Percentiles rank a stretch among this genome's conserved stretches.
phyloP scores from a whole-genome alignment of 2,888 invertebrate species.

The Gymnocheta viridis region DNA sequence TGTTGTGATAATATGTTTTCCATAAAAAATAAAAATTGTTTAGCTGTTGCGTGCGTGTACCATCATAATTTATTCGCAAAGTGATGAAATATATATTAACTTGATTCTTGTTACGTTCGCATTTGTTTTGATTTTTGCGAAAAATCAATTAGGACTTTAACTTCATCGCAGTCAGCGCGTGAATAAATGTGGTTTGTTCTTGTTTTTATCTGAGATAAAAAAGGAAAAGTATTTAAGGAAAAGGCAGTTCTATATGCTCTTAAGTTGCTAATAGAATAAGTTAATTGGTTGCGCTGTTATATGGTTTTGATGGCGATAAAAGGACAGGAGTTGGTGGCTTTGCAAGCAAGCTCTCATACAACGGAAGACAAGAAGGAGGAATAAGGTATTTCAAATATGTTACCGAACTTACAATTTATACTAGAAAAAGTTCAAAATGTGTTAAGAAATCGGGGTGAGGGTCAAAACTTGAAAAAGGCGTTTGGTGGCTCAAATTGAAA shows the following conservation, averaged over 20 bases:
- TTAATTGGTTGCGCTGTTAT: no score
- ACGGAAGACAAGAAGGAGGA: no score
- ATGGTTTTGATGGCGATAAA: no score
- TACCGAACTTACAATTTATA: no score
- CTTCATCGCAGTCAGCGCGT: slow-evolving; percentile 9
- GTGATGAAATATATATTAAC: slow-evolving; percentile 36
- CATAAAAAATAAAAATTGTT: slow-evolving; percentile 17
- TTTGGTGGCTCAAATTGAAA: no score
- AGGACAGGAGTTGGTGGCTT: no score
- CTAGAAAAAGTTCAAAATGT: no score
- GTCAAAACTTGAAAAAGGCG: no score
- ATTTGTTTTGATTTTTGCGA: slow-evolving; percentile 24
- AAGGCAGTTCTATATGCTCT: neutral
- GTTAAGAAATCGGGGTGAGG: no score
- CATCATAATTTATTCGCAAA: slow-evolving; percentile 33
- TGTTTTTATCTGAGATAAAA: neutral
- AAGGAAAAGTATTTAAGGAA: neutral
- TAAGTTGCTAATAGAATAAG: no score
- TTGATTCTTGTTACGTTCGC: slow-evolving; percentile 26
- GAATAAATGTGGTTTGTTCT: neutral
- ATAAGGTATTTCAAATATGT: no score
- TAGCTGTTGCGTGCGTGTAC: slow-evolving; percentile 48
- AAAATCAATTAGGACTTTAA: slow-evolving; percentile 59
- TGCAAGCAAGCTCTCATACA: no score
- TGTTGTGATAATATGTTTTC: neutral